Evolutionary conservation across 1,140 invertebrate species (phyloP).

Genomic region (Rhyzopertha dominica): DNA sequence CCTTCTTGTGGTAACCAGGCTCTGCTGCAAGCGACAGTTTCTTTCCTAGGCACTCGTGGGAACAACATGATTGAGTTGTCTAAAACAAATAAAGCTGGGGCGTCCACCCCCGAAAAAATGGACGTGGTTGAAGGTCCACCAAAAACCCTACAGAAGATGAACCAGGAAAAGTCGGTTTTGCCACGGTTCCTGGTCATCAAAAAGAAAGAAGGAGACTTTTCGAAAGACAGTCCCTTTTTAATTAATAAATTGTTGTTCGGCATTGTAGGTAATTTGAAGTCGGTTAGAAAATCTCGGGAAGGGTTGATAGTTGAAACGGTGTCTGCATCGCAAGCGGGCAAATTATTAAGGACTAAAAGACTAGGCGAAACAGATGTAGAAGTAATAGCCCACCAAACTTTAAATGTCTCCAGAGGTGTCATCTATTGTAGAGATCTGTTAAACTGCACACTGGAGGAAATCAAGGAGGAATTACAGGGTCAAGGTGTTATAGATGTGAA

Average conservation of each 20-base stretch:
- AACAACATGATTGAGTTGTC: too few species aligned
- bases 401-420: neutral
- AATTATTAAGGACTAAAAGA: neutral
- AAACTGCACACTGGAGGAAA: conserved; percentile 4
- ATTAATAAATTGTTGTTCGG: neutral
- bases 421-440: conserved; percentile 2
- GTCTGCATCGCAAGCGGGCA: neutral
- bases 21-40: too few species aligned
- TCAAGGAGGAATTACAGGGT: neutral
- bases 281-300: neutral
- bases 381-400: neutral
- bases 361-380: neutral
- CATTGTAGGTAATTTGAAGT: neutral
- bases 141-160: too few species aligned
- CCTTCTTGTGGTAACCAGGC: too few species aligned
- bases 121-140: too few species aligned
- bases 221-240: neutral
- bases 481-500: conserved; percentile 2
- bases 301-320: conserved; percentile 1
- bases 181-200: conserved; percentile 6
- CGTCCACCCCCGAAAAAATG: too few species aligned
- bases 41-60: too few species aligned
- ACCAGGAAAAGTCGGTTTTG: conserved; percentile 5
- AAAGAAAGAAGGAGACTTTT: conserved; percentile 4
- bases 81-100: too few species aligned